A percentile compares a stretch with the other conserved stretches of the same genome.
Evolutionary conservation across 2,113 vertebrate genomes (phyloP).

Genomic region (Dipodomys stephensi): DNA sequence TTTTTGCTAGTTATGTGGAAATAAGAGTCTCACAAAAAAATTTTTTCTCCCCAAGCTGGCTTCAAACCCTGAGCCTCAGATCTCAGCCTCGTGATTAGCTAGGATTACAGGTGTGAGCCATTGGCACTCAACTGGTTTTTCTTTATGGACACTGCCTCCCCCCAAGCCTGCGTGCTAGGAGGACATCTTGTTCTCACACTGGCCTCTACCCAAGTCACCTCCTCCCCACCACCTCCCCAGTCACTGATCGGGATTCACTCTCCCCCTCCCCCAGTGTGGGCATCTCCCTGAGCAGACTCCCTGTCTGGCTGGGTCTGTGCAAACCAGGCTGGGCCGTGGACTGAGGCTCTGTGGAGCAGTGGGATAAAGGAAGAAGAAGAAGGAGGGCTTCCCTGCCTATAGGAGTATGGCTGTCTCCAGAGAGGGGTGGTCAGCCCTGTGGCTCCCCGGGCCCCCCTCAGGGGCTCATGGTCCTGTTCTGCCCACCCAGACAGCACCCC

Average conservation of each 20-base stretch:
- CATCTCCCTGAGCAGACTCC: background rate
- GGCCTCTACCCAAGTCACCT: background rate
- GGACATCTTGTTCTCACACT: background rate
- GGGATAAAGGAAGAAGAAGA: background rate
- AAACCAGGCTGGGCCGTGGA: background rate
- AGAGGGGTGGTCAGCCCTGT: background rate
- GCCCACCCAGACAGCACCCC: conserved; percentile 44
- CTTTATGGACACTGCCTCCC: background rate
- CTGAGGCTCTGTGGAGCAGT: too few species aligned
- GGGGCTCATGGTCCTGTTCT: background rate
- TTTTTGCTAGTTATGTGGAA: too few species aligned
- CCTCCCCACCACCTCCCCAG: background rate
- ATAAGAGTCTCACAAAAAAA: too few species aligned
- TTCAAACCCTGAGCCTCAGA: too few species aligned
- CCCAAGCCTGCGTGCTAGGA: background rate
- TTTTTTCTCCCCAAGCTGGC: too few species aligned
- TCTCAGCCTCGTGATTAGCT: too few species aligned
- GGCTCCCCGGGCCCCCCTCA: rapidly evolving
- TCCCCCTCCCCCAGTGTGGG: background rate
- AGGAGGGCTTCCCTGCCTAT: background rate
- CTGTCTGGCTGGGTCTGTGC: background rate
- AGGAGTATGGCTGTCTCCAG: rapidly evolving
- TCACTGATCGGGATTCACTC: background rate
- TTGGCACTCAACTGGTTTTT: too few species aligned
- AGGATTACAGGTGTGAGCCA: too few species aligned